A percentile compares a stretch with the other conserved stretches of the same genome.
Evolutionary conservation across 2,797 vertebrate genomes (phyloP).

Genomic region (Vipera ursinii): DNA sequence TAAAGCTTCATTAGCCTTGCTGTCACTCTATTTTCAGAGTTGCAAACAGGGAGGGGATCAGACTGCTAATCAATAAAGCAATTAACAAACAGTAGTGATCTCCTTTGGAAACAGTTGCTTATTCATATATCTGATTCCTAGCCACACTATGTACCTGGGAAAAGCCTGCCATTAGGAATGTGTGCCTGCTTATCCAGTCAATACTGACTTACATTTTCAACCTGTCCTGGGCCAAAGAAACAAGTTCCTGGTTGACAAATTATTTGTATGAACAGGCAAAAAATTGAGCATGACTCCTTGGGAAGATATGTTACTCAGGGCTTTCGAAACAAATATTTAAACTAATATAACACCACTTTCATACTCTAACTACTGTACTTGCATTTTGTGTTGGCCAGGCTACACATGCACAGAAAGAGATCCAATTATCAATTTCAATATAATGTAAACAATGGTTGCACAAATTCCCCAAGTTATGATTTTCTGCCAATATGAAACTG

Average conservation of each 20-base stretch:
- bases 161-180: neutral
- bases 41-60: neutral
- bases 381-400: neutral
- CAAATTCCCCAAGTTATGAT: neutral
- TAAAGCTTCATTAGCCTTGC: neutral
- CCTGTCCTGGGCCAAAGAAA: neutral
- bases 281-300: neutral
- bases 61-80: neutral
- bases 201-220: neutral
- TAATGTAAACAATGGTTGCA: neutral
- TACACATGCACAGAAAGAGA: neutral
- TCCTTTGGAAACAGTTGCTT: neutral
- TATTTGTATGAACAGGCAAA: neutral
- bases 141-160: neutral
- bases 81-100: neutral
- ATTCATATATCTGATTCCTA: neutral
- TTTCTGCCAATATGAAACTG: neutral
- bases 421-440: neutral
- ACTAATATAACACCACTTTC: neutral
- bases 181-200: neutral
- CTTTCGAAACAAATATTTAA: neutral
- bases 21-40: neutral
- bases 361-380: neutral
- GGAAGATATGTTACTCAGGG: neutral
- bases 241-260: neutral